Percentiles rank a stretch among this genome's conserved stretches.
These are phyloP conservation scores for Otus sunia DNA, from an alignment of 2,113 vertebrate genomes.

Conservation along the genomic window DNA sequence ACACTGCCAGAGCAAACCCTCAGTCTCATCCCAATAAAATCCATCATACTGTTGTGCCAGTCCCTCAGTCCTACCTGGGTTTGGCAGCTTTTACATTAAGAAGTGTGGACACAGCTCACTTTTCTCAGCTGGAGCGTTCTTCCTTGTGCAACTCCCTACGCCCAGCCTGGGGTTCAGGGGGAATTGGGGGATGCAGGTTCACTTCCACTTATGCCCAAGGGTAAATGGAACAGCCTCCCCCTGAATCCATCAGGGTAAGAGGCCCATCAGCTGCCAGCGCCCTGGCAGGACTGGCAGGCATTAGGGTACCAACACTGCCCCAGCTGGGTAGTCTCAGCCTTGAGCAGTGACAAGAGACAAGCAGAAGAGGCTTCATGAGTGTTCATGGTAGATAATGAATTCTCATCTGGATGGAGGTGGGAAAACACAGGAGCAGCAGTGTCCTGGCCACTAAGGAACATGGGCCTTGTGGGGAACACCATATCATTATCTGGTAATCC, in stretches of 20 bases:
- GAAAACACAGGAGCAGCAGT: not conserved
- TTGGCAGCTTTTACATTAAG: not conserved
- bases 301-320: not conserved
- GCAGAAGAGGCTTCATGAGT: not conserved
- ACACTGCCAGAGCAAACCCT: not conserved
- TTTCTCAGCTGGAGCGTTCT: not conserved
- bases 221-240: not conserved
- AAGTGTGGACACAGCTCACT: not conserved
- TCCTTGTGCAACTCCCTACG: fast-evolving
- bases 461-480: not conserved
- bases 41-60: not conserved
- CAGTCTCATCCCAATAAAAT: not conserved
- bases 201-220: not conserved
- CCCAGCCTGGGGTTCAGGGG: not conserved
- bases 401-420: not conserved
- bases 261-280: not conserved
- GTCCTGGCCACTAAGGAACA: not conserved
- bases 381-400: not conserved
- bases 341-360: fast-evolving
- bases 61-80: not conserved
- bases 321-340: not conserved
- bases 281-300: fast-evolving
- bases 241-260: not conserved
- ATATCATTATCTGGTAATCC: not conserved
- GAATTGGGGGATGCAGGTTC: not conserved